Percentiles rank a stretch among this genome's conserved stretches.
Evolutionary conservation across 2,797 vertebrate genomes (phyloP).

Genomic region (Odontamblyopus rebecca): DNA sequence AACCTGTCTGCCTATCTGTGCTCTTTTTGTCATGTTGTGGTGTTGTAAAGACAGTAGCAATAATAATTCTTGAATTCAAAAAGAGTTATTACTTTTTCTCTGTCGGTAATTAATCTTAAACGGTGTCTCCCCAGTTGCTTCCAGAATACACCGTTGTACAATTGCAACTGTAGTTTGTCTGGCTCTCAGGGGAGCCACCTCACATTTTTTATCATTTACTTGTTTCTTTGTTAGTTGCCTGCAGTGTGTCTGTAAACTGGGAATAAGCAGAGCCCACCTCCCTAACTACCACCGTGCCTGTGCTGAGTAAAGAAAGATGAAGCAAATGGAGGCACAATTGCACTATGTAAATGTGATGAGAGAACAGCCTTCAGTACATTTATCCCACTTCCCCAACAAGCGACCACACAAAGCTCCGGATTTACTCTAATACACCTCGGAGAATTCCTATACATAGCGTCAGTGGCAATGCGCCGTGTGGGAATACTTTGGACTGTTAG

Average conservation of each 20-base stretch:
- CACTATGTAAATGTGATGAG: conserved; percentile 64
- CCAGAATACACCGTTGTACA: conserved; percentile 43
- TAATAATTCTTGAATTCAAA: background rate
- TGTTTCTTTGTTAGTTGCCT: conserved; percentile 58
- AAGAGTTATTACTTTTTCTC: background rate
- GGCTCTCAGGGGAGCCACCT: conserved; percentile 52
- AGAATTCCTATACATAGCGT: conserved; percentile 59
- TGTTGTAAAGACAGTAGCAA: background rate
- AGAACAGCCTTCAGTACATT: conserved; percentile 43
- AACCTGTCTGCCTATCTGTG: background rate
- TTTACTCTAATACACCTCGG: conserved; percentile 57
- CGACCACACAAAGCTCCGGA: conserved; percentile 38
- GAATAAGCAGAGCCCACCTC: conserved; percentile 56
- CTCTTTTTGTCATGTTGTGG: background rate
- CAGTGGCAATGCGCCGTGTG: conserved; percentile 48
- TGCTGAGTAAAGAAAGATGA: conserved; percentile 30
- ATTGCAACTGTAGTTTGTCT: conserved; percentile 44
- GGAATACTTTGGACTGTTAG: conserved; percentile 57
- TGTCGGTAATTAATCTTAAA: conserved; percentile 7
- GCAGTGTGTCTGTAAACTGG: conserved; percentile 53
- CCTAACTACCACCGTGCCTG: conserved; percentile 27
- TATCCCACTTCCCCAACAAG: conserved; percentile 42
- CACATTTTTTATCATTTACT: conserved; percentile 58
- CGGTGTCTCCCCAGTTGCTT: conserved; percentile 48
- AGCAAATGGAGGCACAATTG: conserved; percentile 50